Base-by-base conservation (phyloP, 2,113 vertebrate species). In the Heterotilapia buettikoferi region DNA sequence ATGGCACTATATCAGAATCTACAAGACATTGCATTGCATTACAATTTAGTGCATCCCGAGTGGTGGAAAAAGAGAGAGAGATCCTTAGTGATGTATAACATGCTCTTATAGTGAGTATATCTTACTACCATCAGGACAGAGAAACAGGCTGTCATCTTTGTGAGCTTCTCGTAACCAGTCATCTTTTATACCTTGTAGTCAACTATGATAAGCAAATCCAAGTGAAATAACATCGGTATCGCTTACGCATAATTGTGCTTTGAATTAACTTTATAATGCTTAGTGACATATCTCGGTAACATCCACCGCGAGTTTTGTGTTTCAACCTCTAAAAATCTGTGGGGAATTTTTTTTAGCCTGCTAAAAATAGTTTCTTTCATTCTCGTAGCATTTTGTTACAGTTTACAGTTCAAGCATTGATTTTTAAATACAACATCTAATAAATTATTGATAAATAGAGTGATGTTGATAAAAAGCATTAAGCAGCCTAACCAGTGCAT, bases 401-500 rank as follows among this genome's bases (percentile, higher is more conserved):
- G 19, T 50, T 61, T 2, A 82, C 9, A 47, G 68, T 86, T 43
- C 19, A 78, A n/a, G 50, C 61, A 4, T 63, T 50, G 19, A 71
- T 80, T 66, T 80, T 90, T 59, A n/a, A 29, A 59, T 29, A 43
- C 24, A 66, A 54, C 85, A 59, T 19, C n/a, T 16, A 80, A 84
- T 90, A 76, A 86, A 90, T 90, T 84, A 84, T 83, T 84, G 47
- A 90, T 54, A 43, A 61, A 38, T 83, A 83, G 68, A 66, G 78
- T 26, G 11, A 43, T 45, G 85, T 80, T 73, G 53, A 87, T 87
- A 68, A 63, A 87, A 84, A 18, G 36, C 82, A 86, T 86, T 89
- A 53, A 85, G 89, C 16, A 83, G 73, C 82, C 63, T 82, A 90
- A 89, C 33, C 12, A 59, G 85, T 52, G 82, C 89, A 90, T 89